Base-by-base conservation (phyloP, 2,113 vertebrate genomes). In the Triplophysa dalaica region DNA sequence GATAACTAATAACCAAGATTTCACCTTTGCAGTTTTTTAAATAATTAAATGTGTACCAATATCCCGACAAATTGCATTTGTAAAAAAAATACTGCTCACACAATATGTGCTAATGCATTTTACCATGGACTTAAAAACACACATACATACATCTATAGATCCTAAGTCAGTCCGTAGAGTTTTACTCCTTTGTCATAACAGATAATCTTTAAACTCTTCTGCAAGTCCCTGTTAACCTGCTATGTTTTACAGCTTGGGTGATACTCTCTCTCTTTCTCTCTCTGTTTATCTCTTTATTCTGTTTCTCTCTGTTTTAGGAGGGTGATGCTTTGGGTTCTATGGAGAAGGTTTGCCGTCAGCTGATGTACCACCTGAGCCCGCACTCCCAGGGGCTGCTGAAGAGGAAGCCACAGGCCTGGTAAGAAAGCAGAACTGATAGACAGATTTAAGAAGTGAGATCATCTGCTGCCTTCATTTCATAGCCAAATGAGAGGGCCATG, bases 351-450 rank as follows among this genome's bases (percentile, higher is more conserved):
- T 98, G 98, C 89, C 90, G 97, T 69, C 98, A 99, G 93, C 94
- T 99, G 91, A 98, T 96, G 21, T 98, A 99, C 87, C 98, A 98
- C 88, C 97, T 98, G 80, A 99, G 98, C 90, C 98, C 98, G 0
- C 98, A 98, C 86, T 97, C 97, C 0, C 96, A 95, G 61, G 96
- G 98, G 68, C 91, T 97, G 79, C 90, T 95, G 73, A 98, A 96
- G 92, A 95, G 96, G 92, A 98, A 98, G 86, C 96, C 97, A 0
- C 98, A 98, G 90, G 92, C 95, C 77, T 98, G 96, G 98, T 98
- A 91, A 96, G 96, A 64, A 29, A 38, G 54, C 26, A n/a, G 43
- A 43, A 38, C 66, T 52, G 58, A 65, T 29, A 24, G 38, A 54
- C 52, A 73, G 45, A 61, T 38, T 77, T 61, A 83, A 65, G 16